Percentiles rank a stretch among this genome's conserved stretches.
Evolutionary conservation across 2,113 vertebrate genomes (phyloP).

Genomic region (Thalassarche chlororhynchos): DNA sequence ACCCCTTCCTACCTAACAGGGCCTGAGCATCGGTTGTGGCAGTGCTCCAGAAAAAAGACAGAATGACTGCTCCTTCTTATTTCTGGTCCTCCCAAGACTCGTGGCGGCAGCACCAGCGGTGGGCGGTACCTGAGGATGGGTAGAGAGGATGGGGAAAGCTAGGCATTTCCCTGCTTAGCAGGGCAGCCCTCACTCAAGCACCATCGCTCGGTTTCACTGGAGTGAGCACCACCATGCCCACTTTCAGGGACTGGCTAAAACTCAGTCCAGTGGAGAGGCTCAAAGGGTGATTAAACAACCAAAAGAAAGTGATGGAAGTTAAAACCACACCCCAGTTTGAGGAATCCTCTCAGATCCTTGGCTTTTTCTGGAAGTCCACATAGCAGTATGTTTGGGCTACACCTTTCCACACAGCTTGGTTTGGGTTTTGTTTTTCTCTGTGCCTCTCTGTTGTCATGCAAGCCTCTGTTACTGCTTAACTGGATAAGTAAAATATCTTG

Average conservation of each 20-base stretch:
- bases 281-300: background rate
- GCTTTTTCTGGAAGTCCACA: background rate
- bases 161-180: background rate
- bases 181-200: background rate
- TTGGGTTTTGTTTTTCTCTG: background rate
- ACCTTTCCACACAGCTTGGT: background rate
- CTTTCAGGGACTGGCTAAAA: background rate
- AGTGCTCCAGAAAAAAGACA: background rate
- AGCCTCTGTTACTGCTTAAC: background rate
- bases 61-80: background rate
- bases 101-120: rapidly evolving
- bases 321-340: rapidly evolving
- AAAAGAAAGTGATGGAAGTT: background rate
- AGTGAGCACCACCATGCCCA: background rate
- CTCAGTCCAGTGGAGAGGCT: background rate
- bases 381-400: background rate
- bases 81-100: background rate
- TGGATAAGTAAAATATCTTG: background rate
- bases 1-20: background rate
- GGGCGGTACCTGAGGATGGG: background rate
- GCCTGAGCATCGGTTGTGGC: rapidly evolving
- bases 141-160: background rate
- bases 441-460: background rate
- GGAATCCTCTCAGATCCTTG: background rate
- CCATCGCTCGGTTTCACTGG: background rate